A percentile compares a stretch with the other conserved stretches of the same genome.
phyloP scores from a whole-genome alignment of 1,140 invertebrate genomes.

The Drosophila mayri region DNA sequence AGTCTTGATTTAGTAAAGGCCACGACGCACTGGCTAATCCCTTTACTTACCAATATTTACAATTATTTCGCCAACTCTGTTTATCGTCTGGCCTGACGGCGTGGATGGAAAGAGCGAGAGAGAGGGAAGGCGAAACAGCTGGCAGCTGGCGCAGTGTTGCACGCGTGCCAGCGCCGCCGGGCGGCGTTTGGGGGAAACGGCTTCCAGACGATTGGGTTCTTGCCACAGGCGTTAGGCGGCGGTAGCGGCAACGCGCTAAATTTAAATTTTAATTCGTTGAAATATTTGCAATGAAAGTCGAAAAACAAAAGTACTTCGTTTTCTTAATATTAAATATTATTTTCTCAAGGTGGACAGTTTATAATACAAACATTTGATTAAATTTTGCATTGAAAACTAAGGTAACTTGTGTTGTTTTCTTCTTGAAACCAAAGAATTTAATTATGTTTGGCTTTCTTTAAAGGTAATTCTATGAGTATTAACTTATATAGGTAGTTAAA shows the following conservation, averaged over 20 bases:
- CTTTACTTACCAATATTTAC: slow-evolving; percentile 41
- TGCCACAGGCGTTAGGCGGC: slow-evolving; percentile 24
- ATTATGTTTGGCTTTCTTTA: neutral
- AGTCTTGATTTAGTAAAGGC: neutral
- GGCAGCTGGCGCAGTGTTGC: slow-evolving; percentile 5
- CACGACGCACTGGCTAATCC: neutral
- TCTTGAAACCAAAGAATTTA: neutral
- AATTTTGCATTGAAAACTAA: neutral
- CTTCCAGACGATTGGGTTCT: neutral
- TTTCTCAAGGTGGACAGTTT: neutral
- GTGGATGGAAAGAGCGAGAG: slow-evolving; percentile 59
- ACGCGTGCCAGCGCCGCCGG: slow-evolving; percentile 14
- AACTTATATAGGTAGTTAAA: neutral
- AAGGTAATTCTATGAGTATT: neutral
- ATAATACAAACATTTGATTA: accelerated
- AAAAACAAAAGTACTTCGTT: too few relatives aligned
- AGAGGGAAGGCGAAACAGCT: slow-evolving; percentile 14
- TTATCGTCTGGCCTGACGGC: slow-evolving; percentile 39
- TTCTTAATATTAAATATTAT: too few relatives aligned
- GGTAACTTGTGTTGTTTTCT: neutral
- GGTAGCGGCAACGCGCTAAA: slow-evolving; percentile 10
- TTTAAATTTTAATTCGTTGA: slow-evolving; percentile 12
- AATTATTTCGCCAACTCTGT: slow-evolving; percentile 15
- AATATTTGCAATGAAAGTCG: neutral
- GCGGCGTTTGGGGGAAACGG: slow-evolving; percentile 21